Base-by-base conservation (phyloP, 2,888 invertebrate genomes). In the Heliconius erato region DNA sequence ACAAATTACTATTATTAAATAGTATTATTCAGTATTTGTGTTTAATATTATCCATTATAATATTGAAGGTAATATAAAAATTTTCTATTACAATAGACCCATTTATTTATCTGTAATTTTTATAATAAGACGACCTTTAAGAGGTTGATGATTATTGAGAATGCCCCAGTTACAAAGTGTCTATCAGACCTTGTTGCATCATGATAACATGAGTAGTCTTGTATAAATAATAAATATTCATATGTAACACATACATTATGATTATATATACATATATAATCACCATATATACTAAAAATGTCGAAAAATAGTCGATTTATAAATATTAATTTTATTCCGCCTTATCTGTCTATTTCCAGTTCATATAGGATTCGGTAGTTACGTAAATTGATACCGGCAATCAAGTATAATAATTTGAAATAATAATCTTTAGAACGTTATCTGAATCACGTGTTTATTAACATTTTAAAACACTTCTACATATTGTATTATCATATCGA, bases 81-180 rank as follows among this genome's bases (percentile, higher is more conserved):
- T 59, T 9, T 59, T 74, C 32, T 71, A 40, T 32, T 35, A 32
- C 59, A 74, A 71, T 40, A 35, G 35, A 69, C 23, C 40, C 6
- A 32, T 32, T 54, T 68, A 40, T 76, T 76, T 76, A 63, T 76
- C 76, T 63, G n/a, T 80, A 54, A 40, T 77, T 69, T 77, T 76
- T 40, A 63, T 76, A 63, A 40, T 9, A 16, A 40, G 35, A 16
- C 14, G 81, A 71, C 78, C 78, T 78, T 67, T 32, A 68, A 23
- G 44, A 68, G 19, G 49, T 78, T 78, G 44, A 49, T 28, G 26
- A 78, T 78, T 49, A 78, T 67, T 78, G 28, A 78, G 65, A 78
- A n/a, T 78, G 78, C 67, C 78, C 78, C 49, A 78, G 78, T 68
- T 78, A 28, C 67, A 49, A 78, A 49, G 68, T 67, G 28, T 76